Evolutionary conservation across 2,888 invertebrate species (phyloP).

Genomic region (Hololepta plana): DNA sequence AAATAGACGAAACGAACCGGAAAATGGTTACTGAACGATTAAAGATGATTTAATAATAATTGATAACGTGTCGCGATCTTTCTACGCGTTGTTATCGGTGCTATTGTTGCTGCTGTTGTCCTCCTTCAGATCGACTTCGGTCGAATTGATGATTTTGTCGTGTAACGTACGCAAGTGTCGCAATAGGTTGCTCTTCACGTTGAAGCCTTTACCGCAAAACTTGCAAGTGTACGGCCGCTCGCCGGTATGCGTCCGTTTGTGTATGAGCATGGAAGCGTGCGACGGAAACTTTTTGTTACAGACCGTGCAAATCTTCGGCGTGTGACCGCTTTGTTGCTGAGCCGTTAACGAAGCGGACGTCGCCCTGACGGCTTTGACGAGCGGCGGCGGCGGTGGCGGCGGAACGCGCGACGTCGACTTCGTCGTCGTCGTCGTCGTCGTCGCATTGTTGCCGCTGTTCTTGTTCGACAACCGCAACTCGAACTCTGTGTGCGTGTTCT

Average conservation of each 20-base stretch:
- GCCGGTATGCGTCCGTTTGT: constrained; percentile 55
- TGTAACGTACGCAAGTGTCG: constrained; percentile 58
- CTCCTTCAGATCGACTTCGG: constrained; percentile 20
- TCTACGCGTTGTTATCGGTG: too few species aligned
- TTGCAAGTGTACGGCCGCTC: constrained; percentile 59
- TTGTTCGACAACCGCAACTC: constrained; percentile 58
- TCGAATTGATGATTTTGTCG: constrained; percentile 39
- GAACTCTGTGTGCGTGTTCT: constrained; percentile 62
- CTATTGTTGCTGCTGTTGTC: too few species aligned
- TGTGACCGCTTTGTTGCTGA: constrained; percentile 28
- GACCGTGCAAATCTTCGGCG: constrained; percentile 43
- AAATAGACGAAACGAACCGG: too few species aligned
- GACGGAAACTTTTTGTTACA: constrained; percentile 62
- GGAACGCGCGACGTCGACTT: constrained; percentile 1
- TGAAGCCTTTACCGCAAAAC: constrained; percentile 59
- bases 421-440: constrained; percentile 4
- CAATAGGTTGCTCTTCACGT: constrained; percentile 58
- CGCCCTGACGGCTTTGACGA: neutral
- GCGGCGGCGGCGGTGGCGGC: neutral
- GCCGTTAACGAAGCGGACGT: constrained; percentile 3
- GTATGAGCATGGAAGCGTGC: constrained; percentile 62
- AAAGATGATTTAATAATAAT: too few species aligned
- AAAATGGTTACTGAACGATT: too few species aligned
- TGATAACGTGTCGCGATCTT: too few species aligned
- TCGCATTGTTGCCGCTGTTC: constrained; percentile 7